These are phyloP conservation scores for Drosophila lacteicornis DNA, from an alignment of 1,140 invertebrate species.

Conservation along the genomic window DNA sequence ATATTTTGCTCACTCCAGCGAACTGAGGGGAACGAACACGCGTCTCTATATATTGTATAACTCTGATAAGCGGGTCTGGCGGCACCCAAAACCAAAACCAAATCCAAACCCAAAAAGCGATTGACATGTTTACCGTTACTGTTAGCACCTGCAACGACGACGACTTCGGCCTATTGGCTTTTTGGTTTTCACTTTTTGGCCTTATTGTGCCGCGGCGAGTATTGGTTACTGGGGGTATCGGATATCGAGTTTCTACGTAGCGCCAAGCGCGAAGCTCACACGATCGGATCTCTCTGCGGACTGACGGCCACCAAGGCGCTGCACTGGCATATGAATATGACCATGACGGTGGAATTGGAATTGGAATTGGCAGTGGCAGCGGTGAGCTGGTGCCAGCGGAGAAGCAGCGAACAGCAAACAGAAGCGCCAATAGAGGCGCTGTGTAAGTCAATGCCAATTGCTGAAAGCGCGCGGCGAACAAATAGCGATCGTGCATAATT, in stretches of 20 bases:
- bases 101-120: constrained; percentile 22
- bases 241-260: constrained; percentile 24
- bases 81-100: constrained; percentile 15
- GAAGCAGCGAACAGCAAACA: constrained; percentile 23
- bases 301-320: constrained; percentile 53
- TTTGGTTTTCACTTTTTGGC: constrained; percentile 72
- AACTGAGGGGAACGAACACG: constrained; percentile 21
- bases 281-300: constrained; percentile 69
- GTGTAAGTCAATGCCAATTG: constrained; percentile 76
- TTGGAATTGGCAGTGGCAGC: constrained; percentile 8
- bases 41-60: constrained; percentile 62
- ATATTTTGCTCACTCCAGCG: neutral
- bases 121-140: constrained; percentile 74
- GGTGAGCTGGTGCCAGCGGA: neutral
- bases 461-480: constrained; percentile 44
- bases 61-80: constrained; percentile 61
- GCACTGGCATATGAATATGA: constrained; percentile 53
- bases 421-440: constrained; percentile 26
- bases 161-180: constrained; percentile 25
- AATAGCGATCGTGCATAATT: constrained; percentile 51
- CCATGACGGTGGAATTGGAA: constrained; percentile 35
- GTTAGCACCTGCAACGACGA: constrained; percentile 65
- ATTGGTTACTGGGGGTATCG: constrained; percentile 16
- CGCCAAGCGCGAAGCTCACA: constrained; percentile 64
- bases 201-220: constrained; percentile 11